phyloP scores from a whole-genome alignment of 2,797 vertebrate genomes.

The Cetoscarus ocellatus region DNA sequence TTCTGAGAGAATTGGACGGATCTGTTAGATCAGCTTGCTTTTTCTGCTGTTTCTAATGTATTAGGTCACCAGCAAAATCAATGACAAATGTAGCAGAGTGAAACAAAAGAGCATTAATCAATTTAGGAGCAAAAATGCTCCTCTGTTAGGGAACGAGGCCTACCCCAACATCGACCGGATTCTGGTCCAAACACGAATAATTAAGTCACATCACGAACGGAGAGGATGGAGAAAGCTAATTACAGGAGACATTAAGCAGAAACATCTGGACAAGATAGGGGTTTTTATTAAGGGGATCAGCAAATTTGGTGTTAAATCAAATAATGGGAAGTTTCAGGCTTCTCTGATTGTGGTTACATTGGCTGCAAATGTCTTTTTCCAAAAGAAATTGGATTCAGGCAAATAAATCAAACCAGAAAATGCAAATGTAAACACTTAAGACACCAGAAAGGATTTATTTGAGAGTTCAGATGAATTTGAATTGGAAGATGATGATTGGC shows the following conservation, averaged over 20 bases:
- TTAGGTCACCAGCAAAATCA: constrained; percentile 6
- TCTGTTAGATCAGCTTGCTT: neutral
- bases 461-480: too few species aligned
- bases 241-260: neutral
- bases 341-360: too few species aligned
- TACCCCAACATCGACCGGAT: neutral
- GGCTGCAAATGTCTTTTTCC: too few species aligned
- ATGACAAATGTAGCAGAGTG: neutral
- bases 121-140: neutral
- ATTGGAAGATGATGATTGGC: too few species aligned
- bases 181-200: constrained; percentile 12
- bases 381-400: too few species aligned
- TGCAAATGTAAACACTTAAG: too few species aligned
- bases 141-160: constrained; percentile 4
- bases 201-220: neutral
- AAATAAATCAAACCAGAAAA: too few species aligned
- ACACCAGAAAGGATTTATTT: too few species aligned
- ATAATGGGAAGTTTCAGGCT: too few species aligned
- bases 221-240: neutral
- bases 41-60: neutral
- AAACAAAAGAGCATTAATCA: constrained; percentile 18
- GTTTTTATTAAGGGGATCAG: neutral
- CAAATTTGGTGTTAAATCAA: neutral
- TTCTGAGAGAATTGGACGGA: constrained; percentile 14
- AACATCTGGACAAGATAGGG: neutral